Conservation (phyloP, 2,888 invertebrate species). For the Sialis fuliginosa region DNA sequence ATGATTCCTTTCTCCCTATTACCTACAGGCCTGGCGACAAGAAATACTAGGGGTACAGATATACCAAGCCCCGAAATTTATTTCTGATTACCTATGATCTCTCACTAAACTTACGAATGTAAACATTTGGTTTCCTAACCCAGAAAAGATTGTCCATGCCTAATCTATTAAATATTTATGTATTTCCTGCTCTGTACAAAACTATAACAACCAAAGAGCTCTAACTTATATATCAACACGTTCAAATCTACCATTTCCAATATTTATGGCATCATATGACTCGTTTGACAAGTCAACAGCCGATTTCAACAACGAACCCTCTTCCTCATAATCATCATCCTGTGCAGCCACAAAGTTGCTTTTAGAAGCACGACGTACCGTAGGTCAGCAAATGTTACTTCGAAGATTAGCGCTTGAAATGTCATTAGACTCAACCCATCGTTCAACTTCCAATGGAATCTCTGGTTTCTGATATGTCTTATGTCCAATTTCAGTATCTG, state of each 20-base stretch:
- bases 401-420: slow-evolving; percentile 49
- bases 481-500: slow-evolving; percentile 20
- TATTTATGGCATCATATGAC: background rate
- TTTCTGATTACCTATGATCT: no score
- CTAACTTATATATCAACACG: background rate
- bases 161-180: no score
- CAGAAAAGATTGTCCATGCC: no score
- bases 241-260: background rate
- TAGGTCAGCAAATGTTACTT: slow-evolving; percentile 18
- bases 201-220: background rate
- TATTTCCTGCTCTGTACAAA: background rate
- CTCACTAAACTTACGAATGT: no score
- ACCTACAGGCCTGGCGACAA: no score
- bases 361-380: no score
- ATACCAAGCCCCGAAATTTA: no score
- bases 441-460: slow-evolving; percentile 42
- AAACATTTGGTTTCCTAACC: no score
- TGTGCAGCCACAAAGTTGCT: no score
- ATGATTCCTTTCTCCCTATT: no score
- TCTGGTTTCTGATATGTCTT: slow-evolving; percentile 32
- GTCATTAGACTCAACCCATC: slow-evolving; percentile 54
- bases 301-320: background rate
- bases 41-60: no score
- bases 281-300: background rate
- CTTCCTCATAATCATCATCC: background rate